Evolutionary conservation across 2,797 vertebrate genomes (phyloP), one percentile per base, ranked within the genome.

Genomic region (Mus minutoides): DNA sequence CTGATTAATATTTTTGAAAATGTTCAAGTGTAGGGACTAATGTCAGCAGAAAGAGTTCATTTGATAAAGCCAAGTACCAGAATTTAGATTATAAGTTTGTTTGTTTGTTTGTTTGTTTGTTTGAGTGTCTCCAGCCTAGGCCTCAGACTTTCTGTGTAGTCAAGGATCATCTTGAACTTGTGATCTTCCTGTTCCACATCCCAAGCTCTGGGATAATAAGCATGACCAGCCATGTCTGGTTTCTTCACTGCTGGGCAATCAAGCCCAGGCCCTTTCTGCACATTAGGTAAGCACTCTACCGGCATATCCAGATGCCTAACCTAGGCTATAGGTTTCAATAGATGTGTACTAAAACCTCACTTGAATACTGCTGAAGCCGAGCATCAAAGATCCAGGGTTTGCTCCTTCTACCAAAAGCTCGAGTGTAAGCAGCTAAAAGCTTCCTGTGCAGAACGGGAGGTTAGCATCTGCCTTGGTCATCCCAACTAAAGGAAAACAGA

Each of bases 401-500:
- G n/a, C 43, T 87, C 31, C 69, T 94, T 71, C 54, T 0, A 71
- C 88, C 88, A 93, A 78, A 78, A 60, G 86, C 62, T 79, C n/a
- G 84, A 58, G 11, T 91, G 4, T 40, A 43, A 54, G 88, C 60
- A 78, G 16, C 73, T 90, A 40, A 52, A 88, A 26, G 71, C 17
- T 49, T 84, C 19, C 34, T 94, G 46, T 62, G 31, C 2, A 17
- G 58, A 84, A 43, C 26, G 71, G 2, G 71, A 40, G 43, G 26
- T 84, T 75, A 78, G 58, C 34, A 29, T 78, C 86, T 84, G 8
- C 58, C 29, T 88, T 1, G 4, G 31, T 92, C 76, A 67, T 76
- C 94, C 91, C 49, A 94, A 54, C 34, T 58, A n/a, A 92, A 95
- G 78, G 67, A 93, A 92, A 79, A 34, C 8, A 11, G 77, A 64